Evolutionary conservation across 2,113 vertebrate species (phyloP).

Genomic region (Gallinago jamesoni): DNA sequence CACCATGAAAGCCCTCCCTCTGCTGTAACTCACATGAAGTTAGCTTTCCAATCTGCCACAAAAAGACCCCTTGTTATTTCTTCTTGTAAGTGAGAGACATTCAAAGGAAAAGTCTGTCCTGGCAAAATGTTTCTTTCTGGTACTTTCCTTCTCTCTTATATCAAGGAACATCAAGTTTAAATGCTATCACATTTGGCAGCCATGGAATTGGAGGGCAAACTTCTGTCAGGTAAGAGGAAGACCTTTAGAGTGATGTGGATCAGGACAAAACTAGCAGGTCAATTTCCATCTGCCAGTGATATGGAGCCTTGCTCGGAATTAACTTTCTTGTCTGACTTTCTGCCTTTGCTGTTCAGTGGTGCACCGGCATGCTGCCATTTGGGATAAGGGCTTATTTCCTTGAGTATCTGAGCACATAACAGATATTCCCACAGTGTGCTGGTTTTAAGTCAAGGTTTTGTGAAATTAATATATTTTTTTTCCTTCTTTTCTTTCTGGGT

Average conservation of each 20-base stretch:
- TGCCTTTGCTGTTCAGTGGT: neutral
- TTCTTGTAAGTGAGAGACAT: neutral
- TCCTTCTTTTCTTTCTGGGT: fast-evolving
- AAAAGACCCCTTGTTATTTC: neutral
- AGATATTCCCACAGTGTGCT: neutral
- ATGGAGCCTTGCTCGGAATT: neutral
- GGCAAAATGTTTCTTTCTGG: neutral
- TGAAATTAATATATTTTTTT: neutral
- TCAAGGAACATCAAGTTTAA: neutral
- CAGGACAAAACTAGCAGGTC: neutral
- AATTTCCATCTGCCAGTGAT: neutral
- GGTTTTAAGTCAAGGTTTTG: neutral
- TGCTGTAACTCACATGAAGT: neutral
- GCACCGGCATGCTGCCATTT: neutral
- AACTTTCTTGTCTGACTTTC: neutral
- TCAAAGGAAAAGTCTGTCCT: neutral
- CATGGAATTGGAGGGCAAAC: neutral
- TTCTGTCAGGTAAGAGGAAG: neutral
- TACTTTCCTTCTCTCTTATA: neutral
- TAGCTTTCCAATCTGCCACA: neutral
- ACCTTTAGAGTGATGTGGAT: neutral
- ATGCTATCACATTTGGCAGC: neutral
- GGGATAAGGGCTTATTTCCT: neutral
- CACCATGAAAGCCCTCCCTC: neutral
- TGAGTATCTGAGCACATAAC: neutral